These are phyloP conservation scores for Gallinago paraguaiae DNA, from an alignment of 2,113 vertebrate genomes.

Conservation along the genomic window DNA sequence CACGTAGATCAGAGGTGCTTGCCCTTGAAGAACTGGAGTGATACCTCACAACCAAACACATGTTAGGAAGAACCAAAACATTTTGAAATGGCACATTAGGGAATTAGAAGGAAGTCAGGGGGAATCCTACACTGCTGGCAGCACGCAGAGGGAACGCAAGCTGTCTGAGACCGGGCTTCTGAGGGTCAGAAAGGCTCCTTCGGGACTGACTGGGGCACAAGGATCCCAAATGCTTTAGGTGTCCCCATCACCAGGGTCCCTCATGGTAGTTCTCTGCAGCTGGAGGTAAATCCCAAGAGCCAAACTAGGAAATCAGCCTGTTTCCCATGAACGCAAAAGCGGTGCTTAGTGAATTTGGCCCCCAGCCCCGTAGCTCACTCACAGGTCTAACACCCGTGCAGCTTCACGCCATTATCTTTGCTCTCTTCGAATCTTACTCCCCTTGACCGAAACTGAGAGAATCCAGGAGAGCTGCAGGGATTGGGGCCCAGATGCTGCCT, in stretches of 20 bases:
- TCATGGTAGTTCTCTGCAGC: neutral
- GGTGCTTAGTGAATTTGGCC: neutral
- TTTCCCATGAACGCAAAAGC: neutral
- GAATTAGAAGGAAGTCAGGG: neutral
- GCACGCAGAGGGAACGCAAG: neutral
- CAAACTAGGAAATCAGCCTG: neutral
- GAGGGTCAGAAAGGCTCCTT: neutral
- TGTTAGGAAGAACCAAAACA: neutral
- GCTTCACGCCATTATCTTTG: neutral
- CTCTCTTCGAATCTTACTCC: neutral
- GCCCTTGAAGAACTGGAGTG: neutral
- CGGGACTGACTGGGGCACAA: rapidly evolving
- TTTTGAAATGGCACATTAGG: neutral
- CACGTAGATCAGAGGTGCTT: neutral
- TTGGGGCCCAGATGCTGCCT: neutral
- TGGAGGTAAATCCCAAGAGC: neutral
- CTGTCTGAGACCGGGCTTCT: neutral
- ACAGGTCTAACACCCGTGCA: neutral
- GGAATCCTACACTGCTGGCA: neutral
- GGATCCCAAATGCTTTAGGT: rapidly evolving
- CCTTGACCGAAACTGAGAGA: neutral
- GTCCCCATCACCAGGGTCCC: neutral
- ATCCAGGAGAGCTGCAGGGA: neutral
- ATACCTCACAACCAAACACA: neutral
- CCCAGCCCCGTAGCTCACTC: neutral